These are phyloP conservation scores for Harlomillsia oculata DNA, from an alignment of 1,140 invertebrate genomes.

Conservation along the genomic window DNA sequence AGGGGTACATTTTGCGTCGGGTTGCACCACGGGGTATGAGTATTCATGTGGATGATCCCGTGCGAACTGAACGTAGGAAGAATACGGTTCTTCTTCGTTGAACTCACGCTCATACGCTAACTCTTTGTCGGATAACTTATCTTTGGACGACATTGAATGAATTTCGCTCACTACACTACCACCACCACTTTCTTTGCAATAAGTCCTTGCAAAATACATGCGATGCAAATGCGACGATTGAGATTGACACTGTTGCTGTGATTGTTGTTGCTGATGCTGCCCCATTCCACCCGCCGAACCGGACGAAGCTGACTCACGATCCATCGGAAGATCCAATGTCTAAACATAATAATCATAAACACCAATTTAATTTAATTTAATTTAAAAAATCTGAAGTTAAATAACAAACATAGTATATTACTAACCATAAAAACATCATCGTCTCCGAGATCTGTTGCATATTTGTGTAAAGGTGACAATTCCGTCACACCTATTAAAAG, in stretches of 20 bases:
- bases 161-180: conserved; percentile 38
- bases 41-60: conserved; percentile 45
- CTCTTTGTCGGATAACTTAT: conserved; percentile 34
- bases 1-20: conserved; percentile 19
- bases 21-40: conserved; percentile 33
- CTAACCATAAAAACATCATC: conserved; percentile 77
- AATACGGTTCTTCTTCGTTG: conserved; percentile 44
- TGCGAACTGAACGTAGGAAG: conserved; percentile 74
- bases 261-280: conserved; percentile 37
- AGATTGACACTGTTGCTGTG: conserved; percentile 35
- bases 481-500: conserved; percentile 41
- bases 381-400: conserved; percentile 22
- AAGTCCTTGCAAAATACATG: conserved; percentile 42
- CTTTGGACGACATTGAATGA: conserved; percentile 39
- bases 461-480: conserved; percentile 47
- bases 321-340: conserved; percentile 69
- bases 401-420: conserved; percentile 33
- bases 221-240: conserved; percentile 43
- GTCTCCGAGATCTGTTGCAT: conserved; percentile 58
- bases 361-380: conserved; percentile 31
- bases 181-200: conserved; percentile 29
- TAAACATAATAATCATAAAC: conserved; percentile 40
- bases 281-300: conserved; percentile 50
- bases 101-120: conserved; percentile 27
- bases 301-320: conserved; percentile 56